Evolutionary conservation across 2,113 vertebrate species (phyloP).

Genomic region (Oncorhynchus masou): DNA sequence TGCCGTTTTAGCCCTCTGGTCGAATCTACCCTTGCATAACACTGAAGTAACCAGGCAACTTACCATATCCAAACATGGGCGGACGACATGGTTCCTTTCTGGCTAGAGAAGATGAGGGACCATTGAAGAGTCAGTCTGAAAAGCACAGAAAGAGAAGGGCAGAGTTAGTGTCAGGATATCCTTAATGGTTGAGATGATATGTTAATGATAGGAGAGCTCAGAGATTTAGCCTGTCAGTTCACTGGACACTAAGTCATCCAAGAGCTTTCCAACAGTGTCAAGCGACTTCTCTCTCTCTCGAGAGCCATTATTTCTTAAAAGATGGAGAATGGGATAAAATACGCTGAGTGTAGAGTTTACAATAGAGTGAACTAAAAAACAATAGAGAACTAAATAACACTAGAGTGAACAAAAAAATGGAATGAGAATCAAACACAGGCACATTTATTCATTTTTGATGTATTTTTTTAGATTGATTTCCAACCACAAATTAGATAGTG

Average conservation of each 20-base stretch:
- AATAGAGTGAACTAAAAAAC: background rate
- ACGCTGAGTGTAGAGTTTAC: background rate
- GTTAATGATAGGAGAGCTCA: too few species aligned
- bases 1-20: slow-evolving; percentile 25
- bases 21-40: slow-evolving; percentile 27
- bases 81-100: slow-evolving; percentile 40
- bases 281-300: too few species aligned
- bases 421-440: too few species aligned
- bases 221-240: background rate
- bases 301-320: too few species aligned
- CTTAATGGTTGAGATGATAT: too few species aligned
- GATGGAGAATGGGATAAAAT: background rate
- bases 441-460: too few species aligned
- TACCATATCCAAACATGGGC: slow-evolving; percentile 47
- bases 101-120: slow-evolving; percentile 21
- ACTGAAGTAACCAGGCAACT: slow-evolving; percentile 45
- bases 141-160: slow-evolving; percentile 19
- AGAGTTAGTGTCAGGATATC: background rate
- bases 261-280: background rate
- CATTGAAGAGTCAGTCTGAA: slow-evolving; percentile 53
- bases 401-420: background rate
- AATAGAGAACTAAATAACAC: background rate
- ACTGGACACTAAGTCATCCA: background rate
- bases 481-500: too few species aligned
- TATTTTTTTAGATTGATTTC: too few species aligned